Evolutionary conservation across 2,113 vertebrate genomes (phyloP), one percentile per base, ranked within the genome.

Genomic region (Atrichornis clamosus): DNA sequence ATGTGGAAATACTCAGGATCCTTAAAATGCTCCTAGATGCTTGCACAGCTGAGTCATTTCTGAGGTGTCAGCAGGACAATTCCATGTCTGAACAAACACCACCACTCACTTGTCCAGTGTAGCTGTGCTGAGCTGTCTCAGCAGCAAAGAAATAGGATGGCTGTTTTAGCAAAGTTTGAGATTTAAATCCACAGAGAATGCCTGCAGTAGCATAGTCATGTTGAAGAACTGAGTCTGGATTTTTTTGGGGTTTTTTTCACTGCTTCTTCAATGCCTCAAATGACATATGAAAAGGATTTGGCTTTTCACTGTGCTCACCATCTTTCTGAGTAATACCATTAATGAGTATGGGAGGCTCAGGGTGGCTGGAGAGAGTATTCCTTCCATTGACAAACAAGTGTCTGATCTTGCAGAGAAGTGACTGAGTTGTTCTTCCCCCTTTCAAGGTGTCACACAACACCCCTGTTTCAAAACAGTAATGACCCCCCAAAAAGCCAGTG

Each of bases 31-130:
- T 84, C 18, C 26, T n/a, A 65, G n/a, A 3, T 70, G 42, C 52
- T 92, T 49, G 33, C 30, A 30, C 18, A 85, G 42, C 35, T 76
- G 79, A 72, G 65, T 74, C 28, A 42, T 35, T 52, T 14, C 59
- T 77, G 64, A 44, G 37, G 52, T 68, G 56, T 72, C 68, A 80
- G 49, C 35, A 83, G 55, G 77, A 74, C 39, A 84, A 13, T 79
- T 60, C 41, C 6, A 3, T 7, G 7, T 44, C 41, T 50, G 59
- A 79, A n/a, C 24, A 64, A 75, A 60, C 47, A 33, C 15, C 42
- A 37, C 11, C 11, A 50, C 52, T 65, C 1, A 0, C 33, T 35
- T 89, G 47, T 41, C 44, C 24, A 13, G 6, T 2, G 1, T 60
- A 64, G 35, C 47, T 89, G 39, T 75, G 50, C 60, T 84, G 72